Base-by-base conservation (phyloP, 1,140 invertebrate genomes). In the Antheraea pernyi region DNA sequence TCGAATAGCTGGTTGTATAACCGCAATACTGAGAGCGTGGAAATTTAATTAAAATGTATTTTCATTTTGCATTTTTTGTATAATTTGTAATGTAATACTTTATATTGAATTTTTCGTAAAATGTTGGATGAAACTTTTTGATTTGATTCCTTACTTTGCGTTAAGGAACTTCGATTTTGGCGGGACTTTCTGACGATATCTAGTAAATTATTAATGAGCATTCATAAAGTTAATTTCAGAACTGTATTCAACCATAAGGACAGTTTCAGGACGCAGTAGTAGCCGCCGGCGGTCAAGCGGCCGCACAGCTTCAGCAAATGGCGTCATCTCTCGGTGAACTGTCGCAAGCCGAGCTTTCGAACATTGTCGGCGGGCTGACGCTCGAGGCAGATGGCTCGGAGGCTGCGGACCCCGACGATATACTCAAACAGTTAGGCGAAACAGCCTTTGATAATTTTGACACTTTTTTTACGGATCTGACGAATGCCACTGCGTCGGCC, bases 401-500 rank as follows among this genome's bases (percentile, higher is more conserved):
- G 18, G 94, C 94, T 8, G 92, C 93, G 16, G 95, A 95, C 74
- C 94, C 95, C 16, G 95, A 96, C 68, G 95, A 96, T 75, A 94
- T 96, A 65, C 94, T 96, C 67, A 95, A 96, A 75, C 95, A 96
- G 76, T 88, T 96, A 11, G 95, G 93, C 4, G 95, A 96, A 70
- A 94, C 95, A 4, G 94, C 94, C 6, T 95, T 95, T 79, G 90
- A 92, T 59, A 92, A 92, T 72, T 89, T 93, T 60, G 91, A 93
- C 67, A 93, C 89, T 39, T 92, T 93, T 75, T 91, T 93, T 73
- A 93, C 92, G 58, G 91, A 93, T 68, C 70, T 93, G 62, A 92
- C 91, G 19, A 92, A 91, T 73, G 82, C 89, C 18, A 90, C 90
- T 18, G 85, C 89, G 30, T 83, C 84, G 19, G 72, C 81, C 65